Conservation (phyloP, 2,113 vertebrate species). For the Indicator indicator region DNA sequence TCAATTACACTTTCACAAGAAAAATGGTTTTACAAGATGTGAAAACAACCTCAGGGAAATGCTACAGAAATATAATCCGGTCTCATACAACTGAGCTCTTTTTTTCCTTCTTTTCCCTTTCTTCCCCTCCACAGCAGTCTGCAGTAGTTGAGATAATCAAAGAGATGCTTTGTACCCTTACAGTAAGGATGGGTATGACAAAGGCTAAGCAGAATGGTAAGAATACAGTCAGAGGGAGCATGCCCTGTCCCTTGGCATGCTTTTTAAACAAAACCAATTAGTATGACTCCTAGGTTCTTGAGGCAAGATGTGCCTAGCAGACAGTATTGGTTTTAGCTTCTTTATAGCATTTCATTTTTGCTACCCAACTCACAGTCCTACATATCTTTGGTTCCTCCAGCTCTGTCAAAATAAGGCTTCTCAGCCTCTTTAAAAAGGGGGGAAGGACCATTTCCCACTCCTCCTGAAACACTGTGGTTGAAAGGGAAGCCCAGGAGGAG, state of each 20-base stretch:
- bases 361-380: neutral
- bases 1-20: neutral
- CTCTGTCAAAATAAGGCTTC: neutral
- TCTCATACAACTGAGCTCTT: neutral
- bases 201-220: neutral
- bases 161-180: neutral
- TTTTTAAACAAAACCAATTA: neutral
- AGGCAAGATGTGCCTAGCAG: rapidly evolving
- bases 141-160: neutral
- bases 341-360: neutral
- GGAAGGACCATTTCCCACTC: neutral
- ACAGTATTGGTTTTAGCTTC: neutral
- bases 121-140: neutral
- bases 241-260: neutral
- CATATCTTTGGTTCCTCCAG: neutral
- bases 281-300: neutral
- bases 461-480: neutral
- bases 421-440: neutral
- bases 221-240: neutral
- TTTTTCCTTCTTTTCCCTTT: neutral
- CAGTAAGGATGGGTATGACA: neutral
- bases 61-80: neutral
- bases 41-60: neutral
- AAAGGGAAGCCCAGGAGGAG: neutral
- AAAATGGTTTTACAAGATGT: neutral